phyloP scores from a whole-genome alignment of 2,113 vertebrate genomes.

The Halichoerus grypus region DNA sequence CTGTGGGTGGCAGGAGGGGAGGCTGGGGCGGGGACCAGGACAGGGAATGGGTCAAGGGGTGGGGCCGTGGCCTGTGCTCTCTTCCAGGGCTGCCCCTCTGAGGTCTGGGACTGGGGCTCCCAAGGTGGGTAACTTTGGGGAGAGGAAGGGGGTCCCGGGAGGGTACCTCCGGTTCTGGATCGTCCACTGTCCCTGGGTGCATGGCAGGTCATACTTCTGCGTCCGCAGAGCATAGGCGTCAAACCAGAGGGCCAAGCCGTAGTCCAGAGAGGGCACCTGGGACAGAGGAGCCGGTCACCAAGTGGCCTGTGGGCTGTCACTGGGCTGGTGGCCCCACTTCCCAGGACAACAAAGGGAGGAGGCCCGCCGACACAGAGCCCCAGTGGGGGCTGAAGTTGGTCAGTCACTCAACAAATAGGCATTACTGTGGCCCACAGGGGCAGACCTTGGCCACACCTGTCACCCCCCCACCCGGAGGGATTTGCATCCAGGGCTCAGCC shows the following conservation, averaged over 20 bases:
- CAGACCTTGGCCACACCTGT: neutral
- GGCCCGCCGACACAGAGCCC: neutral
- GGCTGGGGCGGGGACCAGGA: neutral
- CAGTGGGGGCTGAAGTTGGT: neutral
- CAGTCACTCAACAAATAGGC: neutral
- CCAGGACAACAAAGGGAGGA: neutral
- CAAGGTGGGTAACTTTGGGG: neutral
- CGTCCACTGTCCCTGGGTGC: slow-evolving; percentile 95
- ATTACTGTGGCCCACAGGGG: fast-evolving
- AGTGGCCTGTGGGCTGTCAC: fast-evolving
- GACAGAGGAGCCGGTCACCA: neutral
- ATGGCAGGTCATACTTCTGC: slow-evolving; percentile 89
- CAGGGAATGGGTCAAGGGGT: too few relatives aligned
- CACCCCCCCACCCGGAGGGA: neutral
- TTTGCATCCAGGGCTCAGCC: neutral
- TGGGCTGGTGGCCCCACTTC: neutral
- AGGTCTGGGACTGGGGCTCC: neutral
- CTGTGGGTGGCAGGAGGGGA: neutral
- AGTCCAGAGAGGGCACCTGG: slow-evolving; percentile 91
- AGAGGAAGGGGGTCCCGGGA: fast-evolving
- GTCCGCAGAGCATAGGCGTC: slow-evolving; percentile 93
- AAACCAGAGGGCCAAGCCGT: slow-evolving; percentile 93
- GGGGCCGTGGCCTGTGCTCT: fast-evolving
- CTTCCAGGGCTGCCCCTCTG: neutral
- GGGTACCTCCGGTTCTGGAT: slow-evolving; percentile 94